Conservation (phyloP, 2,888 invertebrate species). For the Chesias legatella region DNA sequence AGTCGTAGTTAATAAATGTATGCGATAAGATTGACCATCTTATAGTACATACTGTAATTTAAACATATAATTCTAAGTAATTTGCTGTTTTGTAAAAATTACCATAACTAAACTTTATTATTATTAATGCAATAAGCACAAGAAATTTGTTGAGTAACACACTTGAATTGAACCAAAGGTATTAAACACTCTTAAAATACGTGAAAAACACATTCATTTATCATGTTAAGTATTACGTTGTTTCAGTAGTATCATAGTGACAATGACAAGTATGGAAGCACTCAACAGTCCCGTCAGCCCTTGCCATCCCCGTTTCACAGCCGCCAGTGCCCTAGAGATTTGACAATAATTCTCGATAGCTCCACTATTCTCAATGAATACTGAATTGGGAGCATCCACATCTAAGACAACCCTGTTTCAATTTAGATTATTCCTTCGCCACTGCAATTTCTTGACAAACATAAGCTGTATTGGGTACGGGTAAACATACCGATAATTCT, state of each 20-base stretch:
- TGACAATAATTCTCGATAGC: conserved; percentile 73
- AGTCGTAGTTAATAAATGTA: too few relatives aligned
- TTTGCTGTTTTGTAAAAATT: too few relatives aligned
- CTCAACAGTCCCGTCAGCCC: conserved; percentile 16
- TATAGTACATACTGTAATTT: too few relatives aligned
- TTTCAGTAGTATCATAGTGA: conserved; percentile 26
- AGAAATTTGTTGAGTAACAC: too few relatives aligned
- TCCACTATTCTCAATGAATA: conserved; percentile 73
- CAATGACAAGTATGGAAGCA: conserved; percentile 28
- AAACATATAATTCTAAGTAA: too few relatives aligned
- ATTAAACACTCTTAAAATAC: too few relatives aligned
- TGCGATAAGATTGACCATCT: too few relatives aligned
- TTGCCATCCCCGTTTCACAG: conserved; percentile 36
- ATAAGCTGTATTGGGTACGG: conserved; percentile 9
- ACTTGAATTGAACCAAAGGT: too few relatives aligned
- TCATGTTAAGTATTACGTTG: conserved; percentile 6
- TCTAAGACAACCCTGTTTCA: conserved; percentile 58
- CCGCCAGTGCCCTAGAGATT: conserved; percentile 65
- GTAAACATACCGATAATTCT: too few relatives aligned
- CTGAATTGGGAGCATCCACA: conserved; percentile 54
- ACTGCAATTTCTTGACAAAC: conserved; percentile 52
- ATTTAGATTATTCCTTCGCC: conserved; percentile 68
- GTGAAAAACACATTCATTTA: too few relatives aligned
- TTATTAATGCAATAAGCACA: too few relatives aligned
- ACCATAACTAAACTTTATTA: too few relatives aligned